Evolutionary conservation across 2,797 vertebrate species (phyloP).

Genomic region (Coccyzus lansbergi): DNA sequence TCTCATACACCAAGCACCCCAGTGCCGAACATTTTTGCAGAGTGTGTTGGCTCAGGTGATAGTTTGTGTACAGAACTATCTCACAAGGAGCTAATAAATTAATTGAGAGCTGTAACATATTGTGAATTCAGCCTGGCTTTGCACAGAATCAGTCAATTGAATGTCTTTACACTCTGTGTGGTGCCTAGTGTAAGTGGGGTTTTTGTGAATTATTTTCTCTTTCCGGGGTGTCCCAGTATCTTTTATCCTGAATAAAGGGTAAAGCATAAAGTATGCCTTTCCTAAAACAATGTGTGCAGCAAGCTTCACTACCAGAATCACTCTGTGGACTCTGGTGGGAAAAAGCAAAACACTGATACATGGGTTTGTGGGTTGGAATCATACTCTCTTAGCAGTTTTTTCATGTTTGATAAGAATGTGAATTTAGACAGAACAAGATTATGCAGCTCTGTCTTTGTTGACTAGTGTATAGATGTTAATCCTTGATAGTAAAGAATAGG

Average conservation of each 20-base stretch:
- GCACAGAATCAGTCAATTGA: neutral
- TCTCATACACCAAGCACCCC: neutral
- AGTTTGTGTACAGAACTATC: neutral
- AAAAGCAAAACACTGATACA: neutral
- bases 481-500: neutral
- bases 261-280: neutral
- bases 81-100: neutral
- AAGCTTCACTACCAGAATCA: neutral
- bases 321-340: neutral
- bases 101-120: neutral
- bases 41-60: neutral
- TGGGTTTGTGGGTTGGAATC: neutral
- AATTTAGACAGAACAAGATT: neutral
- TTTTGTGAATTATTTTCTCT: too few species aligned
- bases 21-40: fast-evolving
- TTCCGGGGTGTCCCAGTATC: neutral
- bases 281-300: neutral
- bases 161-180: neutral
- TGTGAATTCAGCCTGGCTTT: neutral
- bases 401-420: neutral
- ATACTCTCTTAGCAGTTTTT: neutral
- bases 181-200: neutral
- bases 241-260: neutral
- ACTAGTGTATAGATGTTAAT: neutral
- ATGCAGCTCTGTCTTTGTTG: neutral